Conservation (phyloP, 2,888 invertebrate genomes). For the Parapristionchus giblindavisi region DNA sequence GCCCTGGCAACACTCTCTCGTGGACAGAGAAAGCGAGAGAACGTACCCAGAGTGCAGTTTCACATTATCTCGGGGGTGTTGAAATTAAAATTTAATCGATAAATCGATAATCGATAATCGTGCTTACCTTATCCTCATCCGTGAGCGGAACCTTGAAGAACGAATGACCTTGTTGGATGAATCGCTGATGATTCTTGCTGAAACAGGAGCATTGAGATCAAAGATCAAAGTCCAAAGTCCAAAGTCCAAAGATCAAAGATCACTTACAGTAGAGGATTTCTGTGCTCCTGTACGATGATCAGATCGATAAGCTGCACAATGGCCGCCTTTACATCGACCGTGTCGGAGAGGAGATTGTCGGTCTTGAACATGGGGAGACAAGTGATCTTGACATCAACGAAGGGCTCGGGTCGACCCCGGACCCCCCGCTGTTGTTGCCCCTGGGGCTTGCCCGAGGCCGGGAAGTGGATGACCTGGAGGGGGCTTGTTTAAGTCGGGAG, state of each 20-base stretch:
- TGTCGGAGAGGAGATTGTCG: background rate
- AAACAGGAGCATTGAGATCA: background rate
- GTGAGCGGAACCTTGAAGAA: background rate
- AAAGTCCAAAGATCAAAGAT: background rate
- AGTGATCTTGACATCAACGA: background rate
- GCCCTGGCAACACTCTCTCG: too few species aligned
- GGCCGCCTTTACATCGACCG: constrained; percentile 3
- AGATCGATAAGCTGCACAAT: constrained; percentile 19
- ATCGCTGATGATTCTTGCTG: background rate
- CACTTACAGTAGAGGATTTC: constrained; percentile 9
- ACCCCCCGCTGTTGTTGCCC: background rate
- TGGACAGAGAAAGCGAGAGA: too few species aligned
- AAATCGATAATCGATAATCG: too few species aligned
- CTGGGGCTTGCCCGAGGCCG: background rate
- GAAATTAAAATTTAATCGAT: too few species aligned
- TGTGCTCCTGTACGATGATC: constrained; percentile 14
- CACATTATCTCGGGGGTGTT: too few species aligned
- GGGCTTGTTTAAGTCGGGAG: background rate
- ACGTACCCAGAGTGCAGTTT: too few species aligned
- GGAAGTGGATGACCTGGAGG: background rate
- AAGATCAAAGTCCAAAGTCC: background rate
- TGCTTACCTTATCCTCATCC: background rate
- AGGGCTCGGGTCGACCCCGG: background rate
- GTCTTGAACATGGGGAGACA: background rate
- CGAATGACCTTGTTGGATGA: background rate